Evolutionary conservation across 2,888 invertebrate species (phyloP).

Genomic region (Philaethria dido): DNA sequence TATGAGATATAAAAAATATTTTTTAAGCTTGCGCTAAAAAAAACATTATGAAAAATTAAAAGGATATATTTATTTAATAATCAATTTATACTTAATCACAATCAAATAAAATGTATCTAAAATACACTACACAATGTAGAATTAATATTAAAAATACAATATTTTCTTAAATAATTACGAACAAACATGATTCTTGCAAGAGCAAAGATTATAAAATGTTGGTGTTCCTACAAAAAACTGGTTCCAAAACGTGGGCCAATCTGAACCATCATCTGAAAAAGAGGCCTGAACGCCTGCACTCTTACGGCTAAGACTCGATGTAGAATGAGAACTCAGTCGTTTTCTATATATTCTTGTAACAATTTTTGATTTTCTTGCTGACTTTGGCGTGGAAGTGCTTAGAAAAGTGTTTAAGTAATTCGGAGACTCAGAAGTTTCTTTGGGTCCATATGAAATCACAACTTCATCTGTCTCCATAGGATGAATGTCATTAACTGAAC

Average conservation of each 20-base stretch:
- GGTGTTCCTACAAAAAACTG: conserved; percentile 29
- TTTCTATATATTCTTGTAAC: background rate
- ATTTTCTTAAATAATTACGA: background rate
- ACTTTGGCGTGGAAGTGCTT: conserved; percentile 26
- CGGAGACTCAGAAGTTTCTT: background rate
- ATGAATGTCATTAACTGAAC: background rate
- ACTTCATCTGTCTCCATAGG: background rate
- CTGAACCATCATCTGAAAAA: conserved; percentile 23
- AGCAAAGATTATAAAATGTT: conserved; percentile 25
- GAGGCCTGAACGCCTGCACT: conserved; percentile 15
- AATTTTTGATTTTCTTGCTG: conserved; percentile 2
- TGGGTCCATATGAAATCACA: conserved; percentile 1
- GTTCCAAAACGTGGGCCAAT: conserved; percentile 21
- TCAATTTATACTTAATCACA: background rate
- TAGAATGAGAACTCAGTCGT: conserved; percentile 5
- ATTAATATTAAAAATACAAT: background rate
- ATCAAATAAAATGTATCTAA: conserved; percentile 1
- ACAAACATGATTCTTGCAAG: conserved; percentile 27
- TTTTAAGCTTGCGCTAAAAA: background rate
- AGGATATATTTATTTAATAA: too few species aligned
- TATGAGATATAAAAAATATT: background rate
- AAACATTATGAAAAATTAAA: too few species aligned
- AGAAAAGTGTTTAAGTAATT: background rate
- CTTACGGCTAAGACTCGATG: background rate
- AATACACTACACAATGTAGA: conserved; percentile 4